phyloP scores from a whole-genome alignment of 2,888 invertebrate genomes.

The Caradrina clavipalpis region DNA sequence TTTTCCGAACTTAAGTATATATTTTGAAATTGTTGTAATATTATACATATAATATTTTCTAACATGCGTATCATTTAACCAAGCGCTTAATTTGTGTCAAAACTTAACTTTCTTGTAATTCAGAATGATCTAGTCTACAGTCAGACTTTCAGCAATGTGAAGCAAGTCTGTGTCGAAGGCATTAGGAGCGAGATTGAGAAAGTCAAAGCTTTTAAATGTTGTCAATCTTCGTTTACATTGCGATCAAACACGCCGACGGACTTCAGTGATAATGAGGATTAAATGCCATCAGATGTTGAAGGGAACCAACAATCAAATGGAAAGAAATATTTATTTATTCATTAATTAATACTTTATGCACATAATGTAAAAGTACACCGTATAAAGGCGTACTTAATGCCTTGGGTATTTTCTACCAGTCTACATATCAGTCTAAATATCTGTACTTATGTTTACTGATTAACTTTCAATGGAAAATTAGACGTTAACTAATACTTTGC shows the following conservation, averaged over 20 bases:
- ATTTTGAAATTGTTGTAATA: not conserved
- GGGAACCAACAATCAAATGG: not conserved
- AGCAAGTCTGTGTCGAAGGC: constrained; percentile 17
- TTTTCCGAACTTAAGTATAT: too few species aligned
- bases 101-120: not conserved
- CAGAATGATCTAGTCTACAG: not conserved
- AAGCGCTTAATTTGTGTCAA: not conserved
- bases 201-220: constrained; percentile 48
- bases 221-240: constrained; percentile 50
- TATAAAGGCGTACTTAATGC: too few species aligned
- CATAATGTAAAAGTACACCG: too few species aligned
- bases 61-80: not conserved
- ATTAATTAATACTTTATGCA: too few species aligned
- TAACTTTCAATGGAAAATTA: not conserved
- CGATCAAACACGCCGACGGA: constrained; percentile 17
- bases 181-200: constrained; percentile 2
- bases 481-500: not conserved
- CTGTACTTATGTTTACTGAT: too few species aligned
- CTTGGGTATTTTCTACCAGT: too few species aligned
- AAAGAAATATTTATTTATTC: too few species aligned
- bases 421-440: too few species aligned
- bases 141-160: constrained; percentile 5
- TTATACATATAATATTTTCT: not conserved
- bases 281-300: not conserved
- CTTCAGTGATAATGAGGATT: constrained; percentile 28